These are phyloP conservation scores for Lamproptera curius DNA, from an alignment of 2,888 invertebrate species.

Conservation along the genomic window DNA sequence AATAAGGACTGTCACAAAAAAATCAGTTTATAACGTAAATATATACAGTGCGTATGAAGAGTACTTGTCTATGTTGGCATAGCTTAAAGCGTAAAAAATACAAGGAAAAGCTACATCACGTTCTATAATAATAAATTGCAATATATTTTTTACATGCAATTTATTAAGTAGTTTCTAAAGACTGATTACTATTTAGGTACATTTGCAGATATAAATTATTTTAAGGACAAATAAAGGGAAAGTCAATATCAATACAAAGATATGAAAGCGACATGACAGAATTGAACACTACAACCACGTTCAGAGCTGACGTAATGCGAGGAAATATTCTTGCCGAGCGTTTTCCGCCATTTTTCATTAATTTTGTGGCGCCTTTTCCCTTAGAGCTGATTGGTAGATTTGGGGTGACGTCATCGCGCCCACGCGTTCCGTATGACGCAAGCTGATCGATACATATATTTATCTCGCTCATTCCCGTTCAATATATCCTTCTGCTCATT, in stretches of 20 bases:
- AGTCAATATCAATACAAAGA: background rate
- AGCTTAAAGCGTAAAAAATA: too few species aligned
- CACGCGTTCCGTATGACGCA: conserved; percentile 73
- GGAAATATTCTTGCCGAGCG: conserved; percentile 27
- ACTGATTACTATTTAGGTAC: too few species aligned
- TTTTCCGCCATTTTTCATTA: conserved; percentile 45
- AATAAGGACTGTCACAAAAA: too few species aligned
- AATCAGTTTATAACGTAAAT: too few species aligned
- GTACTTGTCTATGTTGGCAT: too few species aligned
- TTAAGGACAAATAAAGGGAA: background rate
- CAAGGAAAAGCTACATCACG: too few species aligned
- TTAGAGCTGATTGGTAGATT: conserved; percentile 51
- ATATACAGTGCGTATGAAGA: too few species aligned
- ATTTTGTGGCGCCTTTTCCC: conserved; percentile 65
- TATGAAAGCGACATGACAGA: background rate
- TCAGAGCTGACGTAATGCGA: conserved; percentile 29
- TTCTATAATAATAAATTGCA: too few species aligned
- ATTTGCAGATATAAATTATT: background rate
- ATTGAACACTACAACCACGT: conserved; percentile 18
- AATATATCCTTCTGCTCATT: conserved; percentile 35
- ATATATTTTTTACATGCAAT: too few species aligned
- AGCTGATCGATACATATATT: conserved; percentile 61
- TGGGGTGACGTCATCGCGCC: conserved; percentile 72
- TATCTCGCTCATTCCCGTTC: conserved; percentile 39
- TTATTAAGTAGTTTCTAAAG: too few species aligned